Base-by-base conservation (phyloP, 2,113 vertebrate species). In the Dasyornis broadbenti region DNA sequence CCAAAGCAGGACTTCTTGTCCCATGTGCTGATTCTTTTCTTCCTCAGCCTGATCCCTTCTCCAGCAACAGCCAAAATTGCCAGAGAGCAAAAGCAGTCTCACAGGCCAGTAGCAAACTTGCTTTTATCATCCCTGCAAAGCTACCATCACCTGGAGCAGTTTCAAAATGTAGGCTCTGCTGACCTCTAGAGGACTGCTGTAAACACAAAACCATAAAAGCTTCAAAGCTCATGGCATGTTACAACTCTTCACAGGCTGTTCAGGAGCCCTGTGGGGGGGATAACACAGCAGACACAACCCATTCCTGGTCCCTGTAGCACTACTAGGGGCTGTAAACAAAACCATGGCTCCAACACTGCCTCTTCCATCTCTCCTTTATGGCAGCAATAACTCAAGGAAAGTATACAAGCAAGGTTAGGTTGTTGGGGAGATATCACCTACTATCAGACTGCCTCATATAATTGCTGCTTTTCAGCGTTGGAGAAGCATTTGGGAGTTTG, bases 161-260 rank as follows among this genome's bases (percentile, higher is more conserved):
- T 86, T 63, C 50, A 79, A 89, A 80, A 59, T 50, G 68, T 87
- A 95, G 92, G 81, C 76, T 86, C 66, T 96, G 94, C 97, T 98
- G 98, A 96, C 98, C 97, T 96, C 98, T 98, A 98, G 97, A 97
- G 98, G 97, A 94, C 85, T 59, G 60, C 79, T 73, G 89, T 89
- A 72, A 97, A 94, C 28, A 61, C 93, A 93, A 69, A 90, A 75
- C 0, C 26, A 23, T 11, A 15, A 56, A 60, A 61, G 28, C 40
- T 71, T 76, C 65, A 61, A 56, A 71, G 65, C 65, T 53, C 57
- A 2, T 2, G 35, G 44, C 31, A 9, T 0, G 4, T 33, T 30
- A 52, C 49, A 47, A 33, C 61, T 35, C n/a, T 37, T 40, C 28
- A 22, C 22, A n/a, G 0, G 2, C 33, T 33, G 49, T 7, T 7